phyloP scores from a whole-genome alignment of 2,888 invertebrate genomes.

The Cacoxenus indagator region DNA sequence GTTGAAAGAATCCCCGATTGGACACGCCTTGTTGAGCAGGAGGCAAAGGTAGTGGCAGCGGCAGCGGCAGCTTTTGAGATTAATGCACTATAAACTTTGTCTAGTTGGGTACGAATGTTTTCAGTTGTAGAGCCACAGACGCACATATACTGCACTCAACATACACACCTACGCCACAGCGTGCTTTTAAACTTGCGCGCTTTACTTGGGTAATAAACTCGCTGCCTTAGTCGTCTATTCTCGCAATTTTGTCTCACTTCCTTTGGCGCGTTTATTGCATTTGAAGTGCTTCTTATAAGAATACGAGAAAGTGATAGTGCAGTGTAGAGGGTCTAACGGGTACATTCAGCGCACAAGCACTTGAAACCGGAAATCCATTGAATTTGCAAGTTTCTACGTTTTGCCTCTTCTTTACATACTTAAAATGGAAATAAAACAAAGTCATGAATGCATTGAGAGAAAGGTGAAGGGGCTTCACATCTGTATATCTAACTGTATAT shows the following conservation, averaged over 20 bases:
- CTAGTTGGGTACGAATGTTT: background rate
- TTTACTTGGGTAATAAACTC: no score
- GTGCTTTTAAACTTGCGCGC: no score
- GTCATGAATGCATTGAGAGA: background rate
- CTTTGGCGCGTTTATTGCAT: conserved; percentile 11
- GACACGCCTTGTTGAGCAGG: background rate
- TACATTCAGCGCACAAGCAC: background rate
- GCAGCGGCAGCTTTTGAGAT: conserved; percentile 10
- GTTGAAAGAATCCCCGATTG: no score
- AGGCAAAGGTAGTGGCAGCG: background rate
- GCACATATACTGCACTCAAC: background rate
- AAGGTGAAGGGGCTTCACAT: background rate
- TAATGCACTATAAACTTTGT: conserved; percentile 12
- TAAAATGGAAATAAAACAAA: conserved; percentile 5
- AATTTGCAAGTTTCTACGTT: background rate
- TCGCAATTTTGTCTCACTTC: background rate
- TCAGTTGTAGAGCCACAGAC: background rate
- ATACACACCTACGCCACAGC: background rate
- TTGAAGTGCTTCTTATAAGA: conserved; percentile 13
- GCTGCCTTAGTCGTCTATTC: no score
- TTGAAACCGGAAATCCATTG: conserved; percentile 17
- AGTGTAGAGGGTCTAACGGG: background rate
- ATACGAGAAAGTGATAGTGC: background rate
- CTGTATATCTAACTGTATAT: background rate
- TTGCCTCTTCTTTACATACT: background rate